Conservation (phyloP, 2,113 vertebrate genomes). For the Xiphophorus maculatus region DNA sequence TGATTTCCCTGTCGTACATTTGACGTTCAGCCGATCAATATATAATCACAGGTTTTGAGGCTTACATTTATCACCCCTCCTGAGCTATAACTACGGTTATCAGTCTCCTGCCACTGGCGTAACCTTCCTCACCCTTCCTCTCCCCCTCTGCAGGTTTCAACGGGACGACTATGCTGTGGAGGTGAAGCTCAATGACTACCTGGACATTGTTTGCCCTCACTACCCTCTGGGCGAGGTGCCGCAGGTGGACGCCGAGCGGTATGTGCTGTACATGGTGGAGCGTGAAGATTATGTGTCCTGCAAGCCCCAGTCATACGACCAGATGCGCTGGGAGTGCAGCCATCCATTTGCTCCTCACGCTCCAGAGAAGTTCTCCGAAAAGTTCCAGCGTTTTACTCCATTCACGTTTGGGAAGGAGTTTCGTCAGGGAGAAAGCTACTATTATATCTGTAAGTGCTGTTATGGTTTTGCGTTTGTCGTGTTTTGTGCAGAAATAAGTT, state of each 20-base stretch:
- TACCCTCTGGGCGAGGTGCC: slow-evolving; percentile 85
- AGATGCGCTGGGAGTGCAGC: slow-evolving; percentile 92
- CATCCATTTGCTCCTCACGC: slow-evolving; percentile 87
- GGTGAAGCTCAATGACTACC: slow-evolving; percentile 89
- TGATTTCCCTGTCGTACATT: slow-evolving; percentile 69
- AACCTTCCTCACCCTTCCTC: slow-evolving; percentile 18
- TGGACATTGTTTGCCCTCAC: slow-evolving; percentile 95
- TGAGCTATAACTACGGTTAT: slow-evolving; percentile 38
- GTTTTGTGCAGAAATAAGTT: too few species aligned
- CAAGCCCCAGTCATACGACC: slow-evolving; percentile 87
- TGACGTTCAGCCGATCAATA: slow-evolving; percentile 61
- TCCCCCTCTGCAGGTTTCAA: slow-evolving; percentile 80
- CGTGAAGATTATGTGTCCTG: slow-evolving; percentile 83
- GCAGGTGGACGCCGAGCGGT: slow-evolving; percentile 83
- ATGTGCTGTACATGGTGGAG: slow-evolving; percentile 93
- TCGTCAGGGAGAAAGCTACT: slow-evolving; percentile 91
- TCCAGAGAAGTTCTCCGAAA: slow-evolving; percentile 92
- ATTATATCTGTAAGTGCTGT: slow-evolving; percentile 93
- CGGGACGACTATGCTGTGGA: slow-evolving; percentile 82
- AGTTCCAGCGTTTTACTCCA: slow-evolving; percentile 94
- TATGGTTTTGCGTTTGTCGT: neutral
- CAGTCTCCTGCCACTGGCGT: slow-evolving; percentile 40
- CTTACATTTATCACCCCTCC: slow-evolving; percentile 56
- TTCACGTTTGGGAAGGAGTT: slow-evolving; percentile 95
- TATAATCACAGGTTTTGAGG: slow-evolving; percentile 68